Evolutionary conservation across 2,113 vertebrate species (phyloP).

Genomic region (Aptenodytes forsteri): DNA sequence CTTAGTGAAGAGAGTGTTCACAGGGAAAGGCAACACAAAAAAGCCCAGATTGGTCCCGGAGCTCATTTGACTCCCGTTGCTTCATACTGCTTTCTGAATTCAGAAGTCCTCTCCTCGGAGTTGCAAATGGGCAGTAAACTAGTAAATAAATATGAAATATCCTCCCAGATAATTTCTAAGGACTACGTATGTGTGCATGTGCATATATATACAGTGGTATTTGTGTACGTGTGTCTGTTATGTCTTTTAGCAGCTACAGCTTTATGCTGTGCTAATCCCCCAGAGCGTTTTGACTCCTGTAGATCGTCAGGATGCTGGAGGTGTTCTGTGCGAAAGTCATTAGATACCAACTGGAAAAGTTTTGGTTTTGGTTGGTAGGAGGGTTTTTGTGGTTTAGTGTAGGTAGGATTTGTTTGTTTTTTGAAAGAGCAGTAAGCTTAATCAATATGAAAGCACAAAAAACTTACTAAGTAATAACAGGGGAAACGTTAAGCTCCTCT

Average conservation of each 20-base stretch:
- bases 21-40: neutral
- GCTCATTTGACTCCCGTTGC: neutral
- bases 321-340: neutral
- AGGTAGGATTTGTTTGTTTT: conserved; percentile 47
- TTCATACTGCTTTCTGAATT: neutral
- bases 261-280: neutral
- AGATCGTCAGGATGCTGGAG: neutral
- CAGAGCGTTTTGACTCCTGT: neutral
- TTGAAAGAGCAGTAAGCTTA: conserved; percentile 5
- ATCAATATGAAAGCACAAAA: conserved; percentile 39
- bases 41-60: neutral
- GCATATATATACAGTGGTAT: neutral
- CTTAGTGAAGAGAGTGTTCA: neutral
- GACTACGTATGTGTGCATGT: neutral
- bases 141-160: neutral
- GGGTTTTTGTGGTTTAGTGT: neutral
- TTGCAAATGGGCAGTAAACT: neutral
- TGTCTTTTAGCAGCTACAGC: neutral
- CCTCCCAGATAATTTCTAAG: neutral
- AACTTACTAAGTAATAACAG: conserved; percentile 35
- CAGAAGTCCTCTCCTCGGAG: neutral
- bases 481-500: conserved; percentile 25
- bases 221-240: neutral
- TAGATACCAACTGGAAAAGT: neutral
- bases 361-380: neutral